Evolutionary conservation across 2,113 vertebrate species (phyloP), one percentile per base, ranked within the genome.

Genomic region (Scomber scombrus): DNA sequence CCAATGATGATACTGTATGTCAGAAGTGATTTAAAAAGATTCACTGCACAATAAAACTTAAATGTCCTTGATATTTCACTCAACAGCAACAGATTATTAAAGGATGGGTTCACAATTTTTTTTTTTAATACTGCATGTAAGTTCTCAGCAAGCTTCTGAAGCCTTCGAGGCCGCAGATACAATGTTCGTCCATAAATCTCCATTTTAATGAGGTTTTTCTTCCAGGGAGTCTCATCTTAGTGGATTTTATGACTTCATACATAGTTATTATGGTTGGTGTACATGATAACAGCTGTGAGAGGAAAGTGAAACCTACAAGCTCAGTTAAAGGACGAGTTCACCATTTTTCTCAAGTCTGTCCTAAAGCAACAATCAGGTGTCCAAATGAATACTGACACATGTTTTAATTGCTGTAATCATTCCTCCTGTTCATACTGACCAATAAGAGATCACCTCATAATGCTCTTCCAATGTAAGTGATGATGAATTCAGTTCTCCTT

Each of bases 181-280:
- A 81, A 52, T 60, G 50, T 50, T 73, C 74, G 51, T 57, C 63
- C 80, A 92, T 88, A 82, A 85, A 85, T 87, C 75, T 89, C 47
- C 34, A 40, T 40, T 40, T 40, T 40, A 40, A 40, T 40, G 34
- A 40, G 34, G 34, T 40, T 40, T 26, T 40, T 40, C 34, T 40
- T 40, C 34, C 34, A 40, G 34, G 34, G 34, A 9, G 34, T 6
- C 75, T 78, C 52, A 18, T 76, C 71, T 72, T 34, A 23, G 81
- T 29, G 77, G 80, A 83, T 66, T 71, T 75, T 65, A 78, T 81
- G 81, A 86, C 81, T 81, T 86, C 65, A 86, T 85, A 52, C 84
- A 77, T 78, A 85, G 87, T 90, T 75, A 74, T 85, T 62, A 80
- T 73, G 82, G 70, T 61, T 58, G 74, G 31, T 57, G 21, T 72